Evolutionary conservation across 2,113 vertebrate genomes (phyloP).

Genomic region (Spheniscus mendiculus): DNA sequence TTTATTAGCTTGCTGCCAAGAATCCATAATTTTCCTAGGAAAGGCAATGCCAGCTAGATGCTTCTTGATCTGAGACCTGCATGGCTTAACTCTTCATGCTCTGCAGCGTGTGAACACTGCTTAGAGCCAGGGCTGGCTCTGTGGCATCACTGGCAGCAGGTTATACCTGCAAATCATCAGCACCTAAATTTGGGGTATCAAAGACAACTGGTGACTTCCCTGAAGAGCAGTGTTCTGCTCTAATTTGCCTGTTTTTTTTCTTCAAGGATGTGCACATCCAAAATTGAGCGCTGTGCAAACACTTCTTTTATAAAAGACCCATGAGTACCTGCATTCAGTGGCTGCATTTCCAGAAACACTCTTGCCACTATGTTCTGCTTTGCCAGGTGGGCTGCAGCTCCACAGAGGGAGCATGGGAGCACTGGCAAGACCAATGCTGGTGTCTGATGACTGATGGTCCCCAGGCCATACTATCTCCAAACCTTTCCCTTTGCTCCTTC

Average conservation of each 20-base stretch:
- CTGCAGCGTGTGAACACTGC: background rate
- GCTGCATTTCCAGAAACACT: background rate
- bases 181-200: background rate
- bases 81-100: background rate
- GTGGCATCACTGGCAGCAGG: background rate
- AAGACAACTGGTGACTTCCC: background rate
- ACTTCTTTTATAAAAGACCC: background rate
- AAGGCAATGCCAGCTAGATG: background rate
- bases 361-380: background rate
- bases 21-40: background rate
- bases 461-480: background rate
- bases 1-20: constrained; percentile 35
- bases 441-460: background rate
- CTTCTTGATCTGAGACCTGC: background rate
- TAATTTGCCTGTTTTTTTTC: background rate
- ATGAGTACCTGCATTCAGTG: background rate
- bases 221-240: background rate
- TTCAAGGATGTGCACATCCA: background rate
- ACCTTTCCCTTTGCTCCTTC: background rate
- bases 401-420: background rate
- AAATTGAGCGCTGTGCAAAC: background rate
- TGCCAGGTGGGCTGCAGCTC: background rate
- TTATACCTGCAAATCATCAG: background rate
- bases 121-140: background rate
- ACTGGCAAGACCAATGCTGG: background rate